Conservation (phyloP, 2,113 vertebrate species). For the Melanerpes aurifrons region DNA sequence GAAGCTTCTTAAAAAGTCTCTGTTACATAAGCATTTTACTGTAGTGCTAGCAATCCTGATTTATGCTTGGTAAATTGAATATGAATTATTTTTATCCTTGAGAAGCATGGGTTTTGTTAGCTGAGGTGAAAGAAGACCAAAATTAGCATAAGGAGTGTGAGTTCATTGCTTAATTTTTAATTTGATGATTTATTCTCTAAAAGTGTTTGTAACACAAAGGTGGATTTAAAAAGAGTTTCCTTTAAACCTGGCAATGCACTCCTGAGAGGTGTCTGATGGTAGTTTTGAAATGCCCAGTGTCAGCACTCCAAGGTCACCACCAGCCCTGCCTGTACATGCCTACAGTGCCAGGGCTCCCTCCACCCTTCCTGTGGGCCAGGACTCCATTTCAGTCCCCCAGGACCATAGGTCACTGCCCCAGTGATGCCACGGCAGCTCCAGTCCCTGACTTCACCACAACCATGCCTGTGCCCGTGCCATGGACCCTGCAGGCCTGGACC, state of each 20-base stretch:
- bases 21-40: not conserved
- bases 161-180: not conserved
- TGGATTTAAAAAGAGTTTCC: not conserved
- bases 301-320: not conserved
- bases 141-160: not conserved
- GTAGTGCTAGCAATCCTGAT: not conserved
- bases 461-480: not conserved
- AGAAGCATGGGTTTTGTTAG: not conserved
- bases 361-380: not conserved
- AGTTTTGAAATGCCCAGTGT: not conserved
- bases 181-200: not conserved
- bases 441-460: not conserved
- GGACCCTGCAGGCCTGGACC: not conserved
- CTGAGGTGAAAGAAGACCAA: not conserved
- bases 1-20: not conserved
- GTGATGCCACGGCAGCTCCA: fast-evolving
- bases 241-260: not conserved
- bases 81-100: not conserved
- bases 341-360: not conserved
- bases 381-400: not conserved
- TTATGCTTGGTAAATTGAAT: not conserved
- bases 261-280: not conserved
- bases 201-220: not conserved
- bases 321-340: not conserved
- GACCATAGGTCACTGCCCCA: not conserved